Conservation (phyloP, 2,113 vertebrate genomes). For the Tringa solitaria region DNA sequence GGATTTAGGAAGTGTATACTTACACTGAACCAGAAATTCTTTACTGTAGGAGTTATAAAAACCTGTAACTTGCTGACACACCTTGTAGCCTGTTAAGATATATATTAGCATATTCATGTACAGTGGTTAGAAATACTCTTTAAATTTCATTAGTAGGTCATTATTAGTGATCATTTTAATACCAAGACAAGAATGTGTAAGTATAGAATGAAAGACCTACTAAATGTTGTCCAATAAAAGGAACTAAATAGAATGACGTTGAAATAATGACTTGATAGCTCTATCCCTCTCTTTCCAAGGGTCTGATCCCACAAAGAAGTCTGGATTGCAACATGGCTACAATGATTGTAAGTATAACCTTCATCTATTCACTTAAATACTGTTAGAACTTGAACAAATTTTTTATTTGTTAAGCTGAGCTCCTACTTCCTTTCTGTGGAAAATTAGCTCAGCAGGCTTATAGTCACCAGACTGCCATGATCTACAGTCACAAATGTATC, state of each 20-base stretch:
- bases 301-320: background rate
- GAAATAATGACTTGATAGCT: background rate
- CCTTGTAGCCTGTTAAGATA: background rate
- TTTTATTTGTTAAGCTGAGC: background rate
- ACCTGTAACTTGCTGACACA: background rate
- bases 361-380: background rate
- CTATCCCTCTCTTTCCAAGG: background rate
- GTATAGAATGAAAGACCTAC: background rate
- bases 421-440: background rate
- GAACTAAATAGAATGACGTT: background rate
- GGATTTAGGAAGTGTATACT: background rate
- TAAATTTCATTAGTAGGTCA: background rate
- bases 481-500: background rate
- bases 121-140: background rate
- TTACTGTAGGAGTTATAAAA: background rate
- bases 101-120: background rate
- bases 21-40: background rate
- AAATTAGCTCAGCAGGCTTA: slow-evolving; percentile 23
- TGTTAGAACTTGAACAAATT: background rate
- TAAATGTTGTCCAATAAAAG: background rate
- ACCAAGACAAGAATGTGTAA: background rate
- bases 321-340: background rate
- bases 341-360: background rate
- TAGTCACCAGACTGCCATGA: background rate
- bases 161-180: background rate